These are phyloP conservation scores for Zaprionus kolodkinae DNA, from an alignment of 1,140 invertebrate species.

Conservation along the genomic window DNA sequence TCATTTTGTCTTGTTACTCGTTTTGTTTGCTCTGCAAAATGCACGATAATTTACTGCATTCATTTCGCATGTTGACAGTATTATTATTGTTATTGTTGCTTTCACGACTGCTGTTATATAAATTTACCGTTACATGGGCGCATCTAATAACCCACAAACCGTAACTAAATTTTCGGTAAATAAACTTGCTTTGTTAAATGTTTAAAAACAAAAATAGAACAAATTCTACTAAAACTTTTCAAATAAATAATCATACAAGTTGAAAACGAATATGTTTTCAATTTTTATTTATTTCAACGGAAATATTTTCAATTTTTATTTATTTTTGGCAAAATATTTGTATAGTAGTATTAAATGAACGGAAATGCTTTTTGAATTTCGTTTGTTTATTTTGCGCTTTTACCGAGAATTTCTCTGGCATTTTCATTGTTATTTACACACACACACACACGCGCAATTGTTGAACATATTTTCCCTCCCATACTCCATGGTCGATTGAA, in stretches of 20 bases:
- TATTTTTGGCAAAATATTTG: neutral
- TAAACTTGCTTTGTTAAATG: too few species aligned
- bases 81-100: too few species aligned
- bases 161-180: neutral
- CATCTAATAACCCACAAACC: neutral
- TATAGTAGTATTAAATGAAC: neutral
- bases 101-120: neutral
- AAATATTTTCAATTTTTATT: neutral
- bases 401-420: neutral
- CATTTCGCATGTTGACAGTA: slow-evolving; percentile 1
- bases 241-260: neutral
- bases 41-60: neutral
- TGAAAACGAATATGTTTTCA: neutral
- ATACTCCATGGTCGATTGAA: slow-evolving; percentile 8
- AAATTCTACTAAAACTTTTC: neutral
- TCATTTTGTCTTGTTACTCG: neutral
- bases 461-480: neutral
- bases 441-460: neutral
- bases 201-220: neutral
- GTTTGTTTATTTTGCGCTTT: slow-evolving; percentile 1
- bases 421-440: neutral
- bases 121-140: neutral
- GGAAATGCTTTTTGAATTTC: neutral
- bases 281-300: neutral
- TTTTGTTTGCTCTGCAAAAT: neutral